Base-by-base conservation (phyloP, 2,888 invertebrate genomes). In the Xanthorhoe designata region DNA sequence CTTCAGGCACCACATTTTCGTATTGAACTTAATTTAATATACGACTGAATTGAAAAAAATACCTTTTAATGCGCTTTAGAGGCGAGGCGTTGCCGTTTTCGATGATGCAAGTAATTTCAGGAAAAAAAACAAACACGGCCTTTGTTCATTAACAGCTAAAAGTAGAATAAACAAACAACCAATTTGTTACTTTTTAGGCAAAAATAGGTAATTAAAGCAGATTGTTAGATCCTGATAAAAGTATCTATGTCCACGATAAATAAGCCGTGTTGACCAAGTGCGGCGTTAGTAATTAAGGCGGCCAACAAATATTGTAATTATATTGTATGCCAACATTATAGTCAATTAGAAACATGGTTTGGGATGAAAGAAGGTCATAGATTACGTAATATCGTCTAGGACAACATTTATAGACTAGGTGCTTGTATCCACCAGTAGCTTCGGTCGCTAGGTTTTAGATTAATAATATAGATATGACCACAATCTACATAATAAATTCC, bases 221-320 rank as follows among this genome's bases (percentile, higher is more conserved):
- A 13, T 42, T 13, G 38, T 42, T 42, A 42, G 15, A 47, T 15
- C 47, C 8, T 15, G 47, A 15, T 42, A 42, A 3, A 3, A 13
- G 42, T 15, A 47, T 47, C 17, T 45, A 49, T 57, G 4, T 29
- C 29, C 17, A 15, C 29, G 2, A 18, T 54, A 19, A 54, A 54
- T 38, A 18, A 18, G 18, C 35, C 38, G 18, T 47, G 47, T 47
- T 57, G 29, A 57, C 45, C 29, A 47, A 57, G n/a, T 29, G 47
- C 15, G 17, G 47, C 17, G 32, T 32, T 7, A 17, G 45, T 57
- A 57, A 57, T 57, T 29, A 45, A 49, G 13, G 1, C 47, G 29
- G 18, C 32, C 47, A 47, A 47, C 56, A 56, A 32, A 49, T 29
- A 24, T 29, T 60, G 24, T 15, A 47, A 15, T 47, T 7, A 17